phyloP scores from a whole-genome alignment of 2,797 vertebrate genomes.

The Anguilla pacifica region DNA sequence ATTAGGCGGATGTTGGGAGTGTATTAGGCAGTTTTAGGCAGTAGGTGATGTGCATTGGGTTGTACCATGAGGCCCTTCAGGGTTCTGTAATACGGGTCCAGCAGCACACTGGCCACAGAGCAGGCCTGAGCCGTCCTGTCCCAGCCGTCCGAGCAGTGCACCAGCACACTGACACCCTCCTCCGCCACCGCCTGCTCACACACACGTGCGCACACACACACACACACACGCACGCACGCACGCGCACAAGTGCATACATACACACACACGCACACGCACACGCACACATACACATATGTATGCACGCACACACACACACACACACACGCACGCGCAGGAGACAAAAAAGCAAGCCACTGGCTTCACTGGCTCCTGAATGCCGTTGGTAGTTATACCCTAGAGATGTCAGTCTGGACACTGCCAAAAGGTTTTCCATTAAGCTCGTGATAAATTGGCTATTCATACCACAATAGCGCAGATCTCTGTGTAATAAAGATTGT shows the following conservation, averaged over 20 bases:
- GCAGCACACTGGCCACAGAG: slow-evolving; percentile 87
- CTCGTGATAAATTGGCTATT: background rate
- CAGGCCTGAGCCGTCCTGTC: slow-evolving; percentile 95
- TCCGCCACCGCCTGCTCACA: slow-evolving; percentile 84
- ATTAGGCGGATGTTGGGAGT: background rate
- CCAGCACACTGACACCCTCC: slow-evolving; percentile 90
- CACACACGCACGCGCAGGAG: background rate
- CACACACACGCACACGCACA: background rate
- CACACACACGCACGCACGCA: background rate
- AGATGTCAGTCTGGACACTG: background rate
- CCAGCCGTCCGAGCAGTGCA: slow-evolving; percentile 98
- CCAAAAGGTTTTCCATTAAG: background rate
- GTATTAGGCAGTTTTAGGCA: background rate
- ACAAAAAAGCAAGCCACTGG: background rate
- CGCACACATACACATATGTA: no score
- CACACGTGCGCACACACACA: background rate
- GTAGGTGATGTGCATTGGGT: background rate
- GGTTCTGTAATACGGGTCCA: slow-evolving; percentile 93
- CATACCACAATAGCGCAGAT: background rate
- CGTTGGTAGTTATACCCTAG: background rate
- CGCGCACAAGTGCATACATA: background rate
- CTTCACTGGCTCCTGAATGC: background rate
- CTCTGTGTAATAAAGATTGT: background rate
- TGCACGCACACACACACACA: no score
- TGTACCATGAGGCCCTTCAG: slow-evolving; percentile 92